A percentile compares a stretch with the other conserved stretches of the same genome.
Evolutionary conservation across 2,888 invertebrate genomes (phyloP).

Genomic region (Diplolepis rosae): DNA sequence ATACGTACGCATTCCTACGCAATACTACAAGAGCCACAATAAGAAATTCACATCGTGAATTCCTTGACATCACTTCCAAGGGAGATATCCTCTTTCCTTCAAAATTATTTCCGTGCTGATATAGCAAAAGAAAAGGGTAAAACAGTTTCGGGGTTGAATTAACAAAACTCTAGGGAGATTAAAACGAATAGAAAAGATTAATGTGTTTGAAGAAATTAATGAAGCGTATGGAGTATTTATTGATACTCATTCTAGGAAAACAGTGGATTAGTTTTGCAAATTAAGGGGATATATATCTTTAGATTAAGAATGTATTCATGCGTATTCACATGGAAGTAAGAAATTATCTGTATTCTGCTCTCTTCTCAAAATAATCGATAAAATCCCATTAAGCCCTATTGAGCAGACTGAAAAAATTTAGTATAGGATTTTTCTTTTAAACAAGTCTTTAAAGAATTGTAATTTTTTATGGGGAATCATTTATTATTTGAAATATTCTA

Average conservation of each 20-base stretch:
- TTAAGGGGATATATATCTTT: not conserved
- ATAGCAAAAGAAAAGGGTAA: not conserved
- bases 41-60: not conserved
- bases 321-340: no score
- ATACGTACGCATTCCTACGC: slow-evolving; percentile 19
- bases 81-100: not conserved
- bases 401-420: no score
- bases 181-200: not conserved
- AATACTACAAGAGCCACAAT: not conserved
- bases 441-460: no score
- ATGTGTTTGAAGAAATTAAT: not conserved
- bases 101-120: not conserved
- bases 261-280: not conserved
- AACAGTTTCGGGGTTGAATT: not conserved
- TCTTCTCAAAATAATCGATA: no score
- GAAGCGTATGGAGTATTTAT: not conserved
- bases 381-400: no score
- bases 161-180: not conserved
- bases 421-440: no score
- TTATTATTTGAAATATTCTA: no score
- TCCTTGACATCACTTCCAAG: not conserved
- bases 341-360: no score
- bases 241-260: not conserved
- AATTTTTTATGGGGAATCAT: no score
- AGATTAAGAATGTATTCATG: no score